Percentiles rank a stretch among this genome's conserved stretches.
Evolutionary conservation across 2,113 vertebrate genomes (phyloP).

Genomic region (Anser brachyrhynchus): DNA sequence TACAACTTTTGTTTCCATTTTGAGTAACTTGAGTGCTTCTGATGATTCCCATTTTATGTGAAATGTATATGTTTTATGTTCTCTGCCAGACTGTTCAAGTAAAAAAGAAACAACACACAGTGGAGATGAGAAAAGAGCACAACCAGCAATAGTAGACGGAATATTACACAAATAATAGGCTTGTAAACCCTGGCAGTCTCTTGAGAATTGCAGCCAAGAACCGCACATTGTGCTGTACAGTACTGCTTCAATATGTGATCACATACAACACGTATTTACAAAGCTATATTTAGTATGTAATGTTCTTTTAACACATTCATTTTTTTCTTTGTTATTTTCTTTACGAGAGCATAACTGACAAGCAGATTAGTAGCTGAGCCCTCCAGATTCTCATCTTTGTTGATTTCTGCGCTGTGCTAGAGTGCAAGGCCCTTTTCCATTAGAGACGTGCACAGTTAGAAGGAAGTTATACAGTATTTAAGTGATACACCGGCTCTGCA

Average conservation of each 20-base stretch:
- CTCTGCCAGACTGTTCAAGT: background rate
- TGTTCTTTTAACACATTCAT: background rate
- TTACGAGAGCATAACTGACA: background rate
- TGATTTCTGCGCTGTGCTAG: background rate
- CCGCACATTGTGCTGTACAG: background rate
- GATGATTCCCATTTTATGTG: background rate
- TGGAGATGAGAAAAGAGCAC: background rate
- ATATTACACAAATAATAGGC: conserved; percentile 46
- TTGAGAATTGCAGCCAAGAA: background rate
- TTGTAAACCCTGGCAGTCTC: conserved; percentile 4
- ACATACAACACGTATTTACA: background rate
- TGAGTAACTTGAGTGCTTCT: background rate
- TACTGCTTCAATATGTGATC: background rate
- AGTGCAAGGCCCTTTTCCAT: background rate
- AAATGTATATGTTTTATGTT: background rate
- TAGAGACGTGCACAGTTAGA: background rate
- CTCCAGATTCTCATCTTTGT: background rate
- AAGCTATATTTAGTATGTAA: conserved; percentile 15
- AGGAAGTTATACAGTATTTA: background rate
- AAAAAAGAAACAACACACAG: background rate
- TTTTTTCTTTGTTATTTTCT: background rate
- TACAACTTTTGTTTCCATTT: background rate
- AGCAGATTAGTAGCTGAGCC: conserved; percentile 12
- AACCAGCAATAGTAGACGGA: background rate
- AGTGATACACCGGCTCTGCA: background rate